Percentiles rank a stretch among this genome's conserved stretches.
Evolutionary conservation across 2,113 vertebrate species (phyloP).

Genomic region (Ceratotherium simum): DNA sequence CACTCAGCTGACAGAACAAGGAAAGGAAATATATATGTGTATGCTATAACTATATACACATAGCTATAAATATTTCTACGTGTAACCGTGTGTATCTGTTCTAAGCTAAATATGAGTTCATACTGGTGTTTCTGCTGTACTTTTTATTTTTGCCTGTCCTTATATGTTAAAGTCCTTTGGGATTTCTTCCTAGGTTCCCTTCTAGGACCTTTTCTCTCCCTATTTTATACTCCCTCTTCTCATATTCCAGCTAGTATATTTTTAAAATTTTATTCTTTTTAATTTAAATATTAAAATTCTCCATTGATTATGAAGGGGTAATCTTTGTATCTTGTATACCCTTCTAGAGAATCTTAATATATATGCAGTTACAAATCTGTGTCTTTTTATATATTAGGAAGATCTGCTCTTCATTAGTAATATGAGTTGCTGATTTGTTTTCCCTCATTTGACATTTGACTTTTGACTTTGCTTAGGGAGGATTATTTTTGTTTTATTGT

Average conservation of each 20-base stretch:
- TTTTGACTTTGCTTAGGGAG: neutral
- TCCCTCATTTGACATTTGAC: neutral
- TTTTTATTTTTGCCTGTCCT: neutral
- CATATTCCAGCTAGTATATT: neutral
- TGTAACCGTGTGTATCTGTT: neutral
- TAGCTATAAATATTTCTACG: neutral
- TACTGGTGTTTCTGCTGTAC: neutral
- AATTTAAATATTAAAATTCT: neutral
- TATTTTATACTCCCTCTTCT: neutral
- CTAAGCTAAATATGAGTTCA: neutral
- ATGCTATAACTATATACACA: neutral
- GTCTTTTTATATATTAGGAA: neutral
- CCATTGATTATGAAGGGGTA: neutral
- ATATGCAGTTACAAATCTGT: neutral
- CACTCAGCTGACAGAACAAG: neutral
- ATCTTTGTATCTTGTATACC: neutral
- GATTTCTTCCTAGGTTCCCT: neutral
- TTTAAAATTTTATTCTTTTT: neutral
- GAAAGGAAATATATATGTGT: neutral
- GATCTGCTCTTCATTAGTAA: neutral
- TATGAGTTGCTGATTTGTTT: neutral
- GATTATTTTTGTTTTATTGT: neutral
- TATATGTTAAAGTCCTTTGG: neutral
- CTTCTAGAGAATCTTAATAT: neutral
- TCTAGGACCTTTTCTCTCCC: neutral